phyloP scores from a whole-genome alignment of 2,113 vertebrate species.

The Platanista minor region DNA sequence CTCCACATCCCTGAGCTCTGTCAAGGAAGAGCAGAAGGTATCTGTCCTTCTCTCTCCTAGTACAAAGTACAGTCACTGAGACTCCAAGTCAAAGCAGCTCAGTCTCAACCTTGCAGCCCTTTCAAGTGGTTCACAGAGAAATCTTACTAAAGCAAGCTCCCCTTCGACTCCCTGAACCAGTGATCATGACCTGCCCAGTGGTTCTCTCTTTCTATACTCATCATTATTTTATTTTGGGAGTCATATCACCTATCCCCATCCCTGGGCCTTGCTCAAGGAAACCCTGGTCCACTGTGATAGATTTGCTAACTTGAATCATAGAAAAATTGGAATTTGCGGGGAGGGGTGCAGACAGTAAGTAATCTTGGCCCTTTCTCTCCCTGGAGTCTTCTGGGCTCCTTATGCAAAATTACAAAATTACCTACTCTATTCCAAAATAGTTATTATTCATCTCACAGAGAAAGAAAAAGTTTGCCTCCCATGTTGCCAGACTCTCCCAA shows the following conservation, averaged over 20 bases:
- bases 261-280: not conserved
- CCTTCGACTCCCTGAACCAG: not conserved
- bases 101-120: not conserved
- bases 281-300: not conserved
- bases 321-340: not conserved
- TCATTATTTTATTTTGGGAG: not conserved
- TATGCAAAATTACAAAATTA: conserved; percentile 23
- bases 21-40: not conserved
- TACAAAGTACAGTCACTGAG: not conserved
- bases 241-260: not conserved
- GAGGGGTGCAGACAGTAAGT: not conserved
- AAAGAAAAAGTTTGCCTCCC: not conserved
- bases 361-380: not conserved
- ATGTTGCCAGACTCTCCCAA: not conserved
- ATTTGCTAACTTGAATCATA: not conserved
- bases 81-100: not conserved
- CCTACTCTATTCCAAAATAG: not conserved
- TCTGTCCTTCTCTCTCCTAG: not conserved
- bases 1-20: not conserved
- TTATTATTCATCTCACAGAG: not conserved
- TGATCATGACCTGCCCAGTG: accelerated
- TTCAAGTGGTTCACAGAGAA: not conserved
- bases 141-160: not conserved
- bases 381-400: not conserved
- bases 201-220: not conserved